Conservation (phyloP, 2,888 invertebrate species). For the Rhamphomyia laevipes region DNA sequence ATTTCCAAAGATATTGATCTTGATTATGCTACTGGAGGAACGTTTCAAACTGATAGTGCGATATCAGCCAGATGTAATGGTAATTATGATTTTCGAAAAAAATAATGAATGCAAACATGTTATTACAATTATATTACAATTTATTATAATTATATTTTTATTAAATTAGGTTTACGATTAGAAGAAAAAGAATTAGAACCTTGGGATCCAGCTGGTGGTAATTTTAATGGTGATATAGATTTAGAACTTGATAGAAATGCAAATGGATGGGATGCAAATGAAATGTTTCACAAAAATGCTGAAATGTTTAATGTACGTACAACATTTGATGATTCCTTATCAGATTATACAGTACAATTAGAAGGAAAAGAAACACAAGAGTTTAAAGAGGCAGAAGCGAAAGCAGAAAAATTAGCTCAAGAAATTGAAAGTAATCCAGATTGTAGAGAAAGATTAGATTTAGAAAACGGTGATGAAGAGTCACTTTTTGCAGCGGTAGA, state of each 20-base stretch:
- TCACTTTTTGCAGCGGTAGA: conserved; percentile 76
- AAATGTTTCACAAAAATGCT: conserved; percentile 94
- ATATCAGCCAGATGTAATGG: conserved; percentile 78
- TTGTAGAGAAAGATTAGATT: conserved; percentile 67
- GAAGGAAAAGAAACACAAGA: conserved; percentile 79
- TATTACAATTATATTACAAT: background rate
- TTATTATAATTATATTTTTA: background rate
- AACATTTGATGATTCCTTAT: conserved; percentile 80
- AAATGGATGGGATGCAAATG: conserved; percentile 94
- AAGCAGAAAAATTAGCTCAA: conserved; percentile 80
- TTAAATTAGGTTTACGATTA: conserved; percentile 25
- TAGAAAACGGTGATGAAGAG: conserved; percentile 92
- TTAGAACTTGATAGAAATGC: conserved; percentile 61
- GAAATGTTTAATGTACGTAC: conserved; percentile 84
- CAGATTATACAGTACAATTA: conserved; percentile 84
- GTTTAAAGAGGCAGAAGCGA: conserved; percentile 50
- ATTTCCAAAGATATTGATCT: conserved; percentile 75
- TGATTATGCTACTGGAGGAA: conserved; percentile 78
- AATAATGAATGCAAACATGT: background rate
- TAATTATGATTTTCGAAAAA: conserved; percentile 23
- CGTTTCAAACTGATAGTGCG: conserved; percentile 79
- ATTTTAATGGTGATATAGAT: conserved; percentile 45
- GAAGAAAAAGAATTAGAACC: conserved; percentile 69
- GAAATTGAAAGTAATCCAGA: conserved; percentile 83
- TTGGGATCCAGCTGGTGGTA: conserved; percentile 60